Base-by-base conservation (phyloP, 2,113 vertebrate genomes). In the Oceanodroma tethys region DNA sequence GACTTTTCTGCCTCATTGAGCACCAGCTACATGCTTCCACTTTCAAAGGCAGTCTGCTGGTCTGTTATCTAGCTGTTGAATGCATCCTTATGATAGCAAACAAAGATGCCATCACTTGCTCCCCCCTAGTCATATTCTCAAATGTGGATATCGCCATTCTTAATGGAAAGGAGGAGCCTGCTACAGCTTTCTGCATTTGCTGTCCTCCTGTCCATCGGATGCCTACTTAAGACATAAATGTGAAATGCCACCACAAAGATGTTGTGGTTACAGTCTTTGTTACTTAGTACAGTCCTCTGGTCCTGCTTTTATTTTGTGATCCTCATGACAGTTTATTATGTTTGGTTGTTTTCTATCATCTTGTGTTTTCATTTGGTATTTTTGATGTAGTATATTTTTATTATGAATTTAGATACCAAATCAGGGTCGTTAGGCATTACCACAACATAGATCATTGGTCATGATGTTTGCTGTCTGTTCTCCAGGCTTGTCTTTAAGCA, bases 241-340 rank as follows among this genome's bases (percentile, higher is more conserved):
- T 23, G 36, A 56, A 79, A 43, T 11, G 13, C 48, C 36, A 58
- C 29, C 45, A 12, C 53, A 70, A 92, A 80, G 72, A 23, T 45
- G 1, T 10, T n/a, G 8, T 62, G n/a, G 40, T 74, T 85, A 30
- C 11, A 43, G 60, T 30, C 42, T 84, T 67, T 45, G 11, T 63
- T 62, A 20, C 19, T 65, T n/a, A 16, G 16, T 36, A 17, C 11
- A 36, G 4, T 36, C 36, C 43, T 40, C 17, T 23, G 16, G 13
- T 91, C 25, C 11, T 60, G 43, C 40, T 90, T 94, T 36, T 73
- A n/a, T 81, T 91, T 85, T 73, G 20, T 58, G 36, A 22, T 82
- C 9, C 10, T 71, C 0, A 0, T 86, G 47, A 36, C 50, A 34
- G n/a, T 86, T 83, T 18, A 15, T 34, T 26, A 4, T 11, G 2